A percentile compares a stretch with the other conserved stretches of the same genome.
These are phyloP conservation scores for Ephialtes manifestator DNA, from an alignment of 2,888 invertebrate species.

Conservation along the genomic window DNA sequence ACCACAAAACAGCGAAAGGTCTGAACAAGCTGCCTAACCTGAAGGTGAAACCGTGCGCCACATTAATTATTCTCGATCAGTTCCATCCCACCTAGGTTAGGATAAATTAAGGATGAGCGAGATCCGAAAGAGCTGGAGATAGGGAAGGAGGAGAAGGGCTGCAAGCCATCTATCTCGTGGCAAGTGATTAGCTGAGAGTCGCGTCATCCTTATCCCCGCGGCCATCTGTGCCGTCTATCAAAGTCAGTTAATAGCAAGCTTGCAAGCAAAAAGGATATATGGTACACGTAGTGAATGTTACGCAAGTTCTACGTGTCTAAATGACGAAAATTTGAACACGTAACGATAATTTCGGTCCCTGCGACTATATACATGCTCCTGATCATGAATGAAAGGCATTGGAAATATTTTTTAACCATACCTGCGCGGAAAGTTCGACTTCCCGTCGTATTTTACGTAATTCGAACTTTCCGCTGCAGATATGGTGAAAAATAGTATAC, in stretches of 20 bases:
- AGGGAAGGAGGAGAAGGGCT: constrained; percentile 1
- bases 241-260: constrained; percentile 48
- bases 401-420: no score
- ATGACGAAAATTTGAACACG: constrained; percentile 38
- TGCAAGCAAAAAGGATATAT: constrained; percentile 2
- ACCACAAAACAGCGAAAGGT: constrained; percentile 23
- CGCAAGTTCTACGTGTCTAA: background rate
- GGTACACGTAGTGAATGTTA: background rate
- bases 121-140: constrained; percentile 35
- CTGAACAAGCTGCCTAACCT: constrained; percentile 6
- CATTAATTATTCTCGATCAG: constrained; percentile 66
- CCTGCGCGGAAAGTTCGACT: no score
- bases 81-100: constrained; percentile 29
- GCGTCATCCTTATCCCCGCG: constrained; percentile 61
- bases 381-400: no score
- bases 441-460: no score
- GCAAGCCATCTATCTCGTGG: constrained; percentile 58
- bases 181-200: constrained; percentile 68
- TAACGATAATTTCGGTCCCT: background rate
- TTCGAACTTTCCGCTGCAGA: no score
- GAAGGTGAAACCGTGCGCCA: constrained; percentile 41
- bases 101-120: constrained; percentile 29
- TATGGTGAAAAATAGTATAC: no score
- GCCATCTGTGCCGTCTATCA: constrained; percentile 57
- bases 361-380: background rate